These are phyloP conservation scores for Nothocercus julius DNA, from an alignment of 2,113 vertebrate genomes.

Conservation along the genomic window DNA sequence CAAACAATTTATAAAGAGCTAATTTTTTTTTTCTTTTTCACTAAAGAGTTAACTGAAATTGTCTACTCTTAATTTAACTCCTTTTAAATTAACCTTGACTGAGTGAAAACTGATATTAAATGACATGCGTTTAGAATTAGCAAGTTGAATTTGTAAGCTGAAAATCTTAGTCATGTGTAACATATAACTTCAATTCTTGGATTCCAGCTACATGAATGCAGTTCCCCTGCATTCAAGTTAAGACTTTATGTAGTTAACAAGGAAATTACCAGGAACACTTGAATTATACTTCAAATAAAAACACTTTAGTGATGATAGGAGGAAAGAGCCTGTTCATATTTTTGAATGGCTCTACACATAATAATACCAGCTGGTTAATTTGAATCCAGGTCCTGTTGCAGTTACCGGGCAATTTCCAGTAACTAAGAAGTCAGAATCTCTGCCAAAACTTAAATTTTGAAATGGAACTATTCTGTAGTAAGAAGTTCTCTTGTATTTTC, in stretches of 20 bases:
- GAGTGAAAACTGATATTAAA: not conserved
- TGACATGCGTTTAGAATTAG: not conserved
- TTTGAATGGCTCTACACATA: not conserved
- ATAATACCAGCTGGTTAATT: not conserved
- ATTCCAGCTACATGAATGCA: not conserved
- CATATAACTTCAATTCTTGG: fast-evolving
- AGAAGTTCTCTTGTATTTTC: not conserved
- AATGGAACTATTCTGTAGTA: not conserved
- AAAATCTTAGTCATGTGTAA: not conserved
- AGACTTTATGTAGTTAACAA: not conserved
- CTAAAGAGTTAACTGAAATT: not conserved
- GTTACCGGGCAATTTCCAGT: not conserved
- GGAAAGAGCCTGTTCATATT: not conserved
- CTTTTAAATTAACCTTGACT: not conserved
- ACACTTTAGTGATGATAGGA: not conserved
- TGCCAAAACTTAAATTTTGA: not conserved
- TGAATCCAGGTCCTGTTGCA: not conserved
- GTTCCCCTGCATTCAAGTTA: not conserved
- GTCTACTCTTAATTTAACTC: not conserved
- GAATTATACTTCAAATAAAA: not conserved
- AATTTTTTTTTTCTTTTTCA: not conserved
- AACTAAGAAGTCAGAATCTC: not conserved
- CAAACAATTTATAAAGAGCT: not conserved
- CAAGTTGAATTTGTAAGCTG: not conserved
- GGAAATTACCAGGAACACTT: not conserved